Conservation (phyloP, 2,797 vertebrate species). For the Dallia pectoralis region DNA sequence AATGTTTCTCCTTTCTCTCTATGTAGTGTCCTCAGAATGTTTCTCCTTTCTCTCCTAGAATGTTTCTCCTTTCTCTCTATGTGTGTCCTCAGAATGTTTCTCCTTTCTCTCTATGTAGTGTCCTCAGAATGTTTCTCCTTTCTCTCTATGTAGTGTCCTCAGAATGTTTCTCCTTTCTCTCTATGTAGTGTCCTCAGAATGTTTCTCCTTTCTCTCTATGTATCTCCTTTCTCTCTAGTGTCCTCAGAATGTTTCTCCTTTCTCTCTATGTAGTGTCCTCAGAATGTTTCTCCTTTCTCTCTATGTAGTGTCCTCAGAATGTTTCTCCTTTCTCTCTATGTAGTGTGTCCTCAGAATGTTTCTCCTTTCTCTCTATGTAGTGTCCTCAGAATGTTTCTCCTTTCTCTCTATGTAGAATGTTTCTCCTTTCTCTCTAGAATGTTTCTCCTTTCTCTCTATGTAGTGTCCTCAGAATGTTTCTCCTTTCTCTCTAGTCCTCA, state of each 20-base stretch:
- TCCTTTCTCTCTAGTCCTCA: slow-evolving; percentile 59
- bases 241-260: slow-evolving; percentile 65
- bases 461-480: slow-evolving; percentile 72
- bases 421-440: slow-evolving; percentile 39
- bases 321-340: slow-evolving; percentile 50
- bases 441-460: too few relatives aligned
- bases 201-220: slow-evolving; percentile 46
- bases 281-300: too few relatives aligned
- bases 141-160: slow-evolving; percentile 71
- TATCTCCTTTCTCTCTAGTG: slow-evolving; percentile 70
- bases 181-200: slow-evolving; percentile 72
- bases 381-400: slow-evolving; percentile 68
- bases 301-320: slow-evolving; percentile 73
- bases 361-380: slow-evolving; percentile 49
- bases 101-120: slow-evolving; percentile 34
- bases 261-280: too few relatives aligned
- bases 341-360: slow-evolving; percentile 74
- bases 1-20: too few relatives aligned
- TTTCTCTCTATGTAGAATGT: slow-evolving; percentile 63
- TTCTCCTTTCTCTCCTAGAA: slow-evolving; percentile 45
- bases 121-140: too few relatives aligned
- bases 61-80: too few relatives aligned
- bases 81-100: slow-evolving; percentile 71
- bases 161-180: slow-evolving; percentile 55
- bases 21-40: slow-evolving; percentile 72